Evolutionary conservation across 92 coral and sea anemone species (phyloP), one percentile per base, ranked within the genome.

Genomic region (Parazoanthus swiftii): DNA sequence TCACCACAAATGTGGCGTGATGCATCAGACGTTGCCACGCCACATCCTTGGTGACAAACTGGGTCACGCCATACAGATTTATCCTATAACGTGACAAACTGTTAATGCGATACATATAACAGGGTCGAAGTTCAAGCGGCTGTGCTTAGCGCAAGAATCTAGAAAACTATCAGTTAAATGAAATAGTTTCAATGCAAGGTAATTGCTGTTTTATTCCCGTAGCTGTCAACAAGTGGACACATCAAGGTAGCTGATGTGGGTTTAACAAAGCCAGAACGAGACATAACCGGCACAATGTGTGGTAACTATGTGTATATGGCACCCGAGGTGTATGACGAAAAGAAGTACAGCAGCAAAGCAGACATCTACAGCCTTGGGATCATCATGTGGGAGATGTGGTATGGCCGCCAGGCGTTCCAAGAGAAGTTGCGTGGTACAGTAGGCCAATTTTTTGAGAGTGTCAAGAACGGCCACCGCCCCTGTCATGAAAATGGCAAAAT

Each of bases 311-410:
- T 86, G 36, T 86, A 86, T 74, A 0, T 76, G 23, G 82, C 89
- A n/a, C 89, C 89, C 14, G 89, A 86, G 44, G 89, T 76, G 15
- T 76, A 15, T 38, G 76, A 86, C 6, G 85, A 76, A 8, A 76
- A 74, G 2, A 87, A 77, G 8, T 87, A 87, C 85, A 77, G 66
- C 89, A 87, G 85, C 51, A 87, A 44, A 26, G 85, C 71, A 0
- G 89, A 87, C 21, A 87, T 87, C 85, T 87, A 66, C 56, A 87
- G 89, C 56, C 81, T 87, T 37, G 85, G 85, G 18, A 65, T 78
- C 38, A 67, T 87, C 15, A 81, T 86, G 59, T 86, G 89, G 89
- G 89, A 86, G 42, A 29, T 86, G 76, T 86, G 89, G 89, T 87
- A 87, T 63, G 85, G 85, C 14, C 23, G 81, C 85, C 48, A 33